Evolutionary conservation across 2,888 invertebrate genomes (phyloP), one percentile per base, ranked within the genome.

Genomic region (Nesidiocoris tenuis): DNA sequence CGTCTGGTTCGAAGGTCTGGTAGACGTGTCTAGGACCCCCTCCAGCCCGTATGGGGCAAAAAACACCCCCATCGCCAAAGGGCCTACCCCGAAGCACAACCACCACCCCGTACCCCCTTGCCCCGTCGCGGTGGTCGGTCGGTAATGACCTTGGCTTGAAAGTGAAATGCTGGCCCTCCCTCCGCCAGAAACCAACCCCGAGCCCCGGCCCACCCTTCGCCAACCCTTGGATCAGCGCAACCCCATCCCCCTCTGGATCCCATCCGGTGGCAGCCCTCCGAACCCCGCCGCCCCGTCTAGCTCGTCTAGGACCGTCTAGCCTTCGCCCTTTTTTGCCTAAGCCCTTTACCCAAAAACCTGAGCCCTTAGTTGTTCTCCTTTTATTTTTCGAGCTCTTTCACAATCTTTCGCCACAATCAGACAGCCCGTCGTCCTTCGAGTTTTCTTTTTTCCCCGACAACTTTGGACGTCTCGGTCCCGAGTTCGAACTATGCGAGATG

Each of bases 111-210:
- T n/a, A n/a, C 59, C 59, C 59, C 16, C 39, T 3, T 7, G 39
- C 39, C 12, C 5, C 39, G 39, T 39, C 39, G 39, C 39, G 39
- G 39, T 39, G 39, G 39, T 39, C 39, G 39, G 57, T 59, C 59
- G 70, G 70, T 59, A 70, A 63, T 72, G 72, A 72, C 72, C 72
- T 72, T 72, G 72, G 72, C 72, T 72, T 17, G 72, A 72, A 72
- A 72, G 72, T 72, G 72, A 72, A 72, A 72, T 61, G 61, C 72
- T 63, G 61, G 72, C 54, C 72, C 24, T 61, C 3, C 16, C 63
- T 61, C 72, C 39, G 19, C 39, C 12, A 39, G 39, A 39, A 39
- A 3, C 5, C 39, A 39, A 39, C 39, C n/a, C n/a, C n/a, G 12
- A 12, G 12, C 55, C n/a, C 12, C 55, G n/a, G n/a, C n/a, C 55